Evolutionary conservation across 2,888 invertebrate genomes (phyloP).

Genomic region (Habroteleia sp.): DNA sequence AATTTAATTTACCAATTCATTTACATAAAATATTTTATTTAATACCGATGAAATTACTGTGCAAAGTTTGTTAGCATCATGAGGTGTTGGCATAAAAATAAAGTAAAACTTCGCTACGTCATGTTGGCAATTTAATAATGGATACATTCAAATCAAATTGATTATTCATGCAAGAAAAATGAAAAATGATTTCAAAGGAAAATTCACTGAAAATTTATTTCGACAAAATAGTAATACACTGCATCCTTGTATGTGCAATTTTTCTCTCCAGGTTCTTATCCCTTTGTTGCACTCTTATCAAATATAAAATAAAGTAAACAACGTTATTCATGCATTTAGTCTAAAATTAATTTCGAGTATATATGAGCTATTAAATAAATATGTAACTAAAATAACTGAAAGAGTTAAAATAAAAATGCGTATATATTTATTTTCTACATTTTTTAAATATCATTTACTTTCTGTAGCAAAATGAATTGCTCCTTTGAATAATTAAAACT

Average conservation of each 20-base stretch:
- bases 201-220: constrained; percentile 48
- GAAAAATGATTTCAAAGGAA: constrained; percentile 46
- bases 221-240: constrained; percentile 46
- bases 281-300: too few relatives aligned
- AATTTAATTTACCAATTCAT: constrained; percentile 11
- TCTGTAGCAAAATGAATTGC: too few relatives aligned
- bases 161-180: constrained; percentile 58
- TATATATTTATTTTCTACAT: too few relatives aligned
- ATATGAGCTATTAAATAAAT: too few relatives aligned
- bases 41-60: constrained; percentile 31
- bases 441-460: too few relatives aligned
- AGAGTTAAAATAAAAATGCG: too few relatives aligned
- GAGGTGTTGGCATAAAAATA: constrained; percentile 40
- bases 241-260: constrained; percentile 9
- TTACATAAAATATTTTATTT: constrained; percentile 22
- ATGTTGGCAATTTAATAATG: constrained; percentile 53
- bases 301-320: too few relatives aligned
- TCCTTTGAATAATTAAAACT: too few relatives aligned
- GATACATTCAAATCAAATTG: constrained; percentile 55
- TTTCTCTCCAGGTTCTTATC: too few relatives aligned
- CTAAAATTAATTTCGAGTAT: too few relatives aligned
- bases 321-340: too few relatives aligned
- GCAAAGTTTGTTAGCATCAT: constrained; percentile 34
- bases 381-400: too few relatives aligned
- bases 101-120: constrained; percentile 35